A percentile compares a stretch with the other conserved stretches of the same genome.
Conservation (phyloP, 2,888 invertebrate genomes). For the Drosophila demipolita region DNA sequence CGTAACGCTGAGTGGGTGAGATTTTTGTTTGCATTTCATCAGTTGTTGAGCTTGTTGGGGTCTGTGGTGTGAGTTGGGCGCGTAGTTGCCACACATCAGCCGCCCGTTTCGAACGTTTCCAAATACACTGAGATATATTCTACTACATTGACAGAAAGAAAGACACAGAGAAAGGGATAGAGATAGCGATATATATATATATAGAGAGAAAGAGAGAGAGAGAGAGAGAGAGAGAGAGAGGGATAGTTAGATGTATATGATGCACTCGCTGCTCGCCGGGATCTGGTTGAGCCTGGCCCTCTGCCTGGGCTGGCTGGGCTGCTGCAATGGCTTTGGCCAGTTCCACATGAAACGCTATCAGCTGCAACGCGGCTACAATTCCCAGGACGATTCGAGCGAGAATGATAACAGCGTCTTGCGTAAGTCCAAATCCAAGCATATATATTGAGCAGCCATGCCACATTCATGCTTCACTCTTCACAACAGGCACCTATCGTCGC, state of each 20-base stretch:
- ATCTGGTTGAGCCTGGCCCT: conserved; percentile 54
- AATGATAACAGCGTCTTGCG: conserved; percentile 77
- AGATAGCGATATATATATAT: neutral
- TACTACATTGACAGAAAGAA: neutral
- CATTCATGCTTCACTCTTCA: neutral
- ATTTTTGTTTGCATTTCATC: conserved; percentile 6
- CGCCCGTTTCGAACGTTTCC: conserved; percentile 34
- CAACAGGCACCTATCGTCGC: conserved; percentile 82
- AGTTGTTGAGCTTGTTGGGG: conserved; percentile 26
- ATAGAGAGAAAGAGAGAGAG: too few species aligned
- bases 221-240: neutral
- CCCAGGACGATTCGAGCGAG: conserved; percentile 73
- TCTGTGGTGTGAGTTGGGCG: conserved; percentile 69
- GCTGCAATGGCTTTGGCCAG: conserved; percentile 75
- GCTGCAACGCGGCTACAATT: conserved; percentile 70
- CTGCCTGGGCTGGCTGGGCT: conserved; percentile 39
- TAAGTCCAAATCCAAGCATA: conserved; percentile 43
- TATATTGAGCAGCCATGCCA: neutral
- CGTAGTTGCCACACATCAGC: conserved; percentile 70
- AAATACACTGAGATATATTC: conserved; percentile 6
- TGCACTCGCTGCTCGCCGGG: conserved; percentile 48
- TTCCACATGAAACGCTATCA: conserved; percentile 82
- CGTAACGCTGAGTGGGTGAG: conserved; percentile 54
- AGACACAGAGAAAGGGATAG: neutral
- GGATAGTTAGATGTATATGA: conserved; percentile 41